Base-by-base conservation (phyloP, 2,888 invertebrate species). In the Zonitis immaculata region DNA sequence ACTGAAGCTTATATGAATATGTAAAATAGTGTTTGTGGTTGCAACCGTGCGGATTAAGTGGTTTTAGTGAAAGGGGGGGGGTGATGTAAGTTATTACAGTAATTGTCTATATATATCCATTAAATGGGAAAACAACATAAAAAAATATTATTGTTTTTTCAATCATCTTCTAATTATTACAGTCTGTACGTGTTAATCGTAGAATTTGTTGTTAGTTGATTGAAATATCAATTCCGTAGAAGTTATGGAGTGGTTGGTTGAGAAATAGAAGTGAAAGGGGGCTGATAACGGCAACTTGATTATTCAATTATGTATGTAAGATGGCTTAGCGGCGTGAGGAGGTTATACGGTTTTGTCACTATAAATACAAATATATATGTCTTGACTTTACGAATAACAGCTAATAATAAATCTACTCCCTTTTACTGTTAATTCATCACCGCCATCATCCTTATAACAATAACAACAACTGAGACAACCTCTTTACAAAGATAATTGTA, bases 1-100 rank as follows among this genome's bases (percentile, higher is more conserved):
- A n/a, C n/a, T 43, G 43, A 14, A 32, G 43, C 55, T 48, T 56
- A 49, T 56, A 56, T 56, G 55, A 56, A 56, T 56, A 56, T 56
- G 55, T 56, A 56, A 56, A 56, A 52, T 52, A 55, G 51, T 48
- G 48, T 47, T 51, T 51, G 50, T 48, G 49, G 54, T 39, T 32
- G 35, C 44, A 44, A 45, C 42, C 43, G 54, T 39, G 11, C 55
- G 51, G 55, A 52, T 56, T 56, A 56, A 56, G 48, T 42, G 54
- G 54, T 55, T 52, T 55, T 51, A n/a, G n/a, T n/a, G n/a, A n/a
- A n/a, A n/a, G n/a, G n/a, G n/a, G n/a, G n/a, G n/a, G n/a, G n/a
- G 47, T 26, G 47, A 46, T 43, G 39, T 49, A 51, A 56, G 42
- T 56, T 56, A 56, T 52, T 55, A 43, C 45, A 51, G 51, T 51